Base-by-base conservation (phyloP, 2,797 vertebrate genomes). In the Agapornis canus region DNA sequence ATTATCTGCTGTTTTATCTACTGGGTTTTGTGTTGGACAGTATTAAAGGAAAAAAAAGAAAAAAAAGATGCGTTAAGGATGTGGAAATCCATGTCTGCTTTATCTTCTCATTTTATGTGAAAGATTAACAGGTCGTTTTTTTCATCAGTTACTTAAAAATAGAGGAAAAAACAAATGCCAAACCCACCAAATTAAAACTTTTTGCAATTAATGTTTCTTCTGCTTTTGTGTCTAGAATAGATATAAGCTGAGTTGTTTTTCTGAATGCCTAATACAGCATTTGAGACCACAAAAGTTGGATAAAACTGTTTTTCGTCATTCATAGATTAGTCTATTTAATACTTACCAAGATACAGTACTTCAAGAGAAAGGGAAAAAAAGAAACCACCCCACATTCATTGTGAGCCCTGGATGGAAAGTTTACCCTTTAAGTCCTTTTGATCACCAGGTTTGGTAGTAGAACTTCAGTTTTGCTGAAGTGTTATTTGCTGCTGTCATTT, bases 391-490 rank as follows among this genome's bases (percentile, higher is more conserved):
- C 1, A 2, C 37, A 27, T 80, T 80, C 27, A 31, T 83, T 93
- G 35, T 72, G 52, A 91, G 56, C 5, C 3, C 35, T 82, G 75
- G 21, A 51, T 96, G 22, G 56, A 71, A 82, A 89, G 78, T 71
- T 92, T 85, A 77, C 64, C 32, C 75, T 90, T 72, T 87, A 95
- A 86, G 47, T 87, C 52, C 42, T 91, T 90, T 91, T 5, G 6
- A 87, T 69, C 35, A 80, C 68, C 9, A 12, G 13, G 42, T 94
- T 90, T 87, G 60, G 56, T 70, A 89, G 89, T 85, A 27, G 86
- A 93, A 35, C 75, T 87, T 93, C 69, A 42, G 10, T 87, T 93
- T 92, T 87, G 52, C 69, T 85, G 79, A 68, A 75, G 48, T 78
- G 40, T 68, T 77, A 71, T 48, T 91, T 91, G 61, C 57, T 92